Conservation (phyloP, 2,888 invertebrate genomes). For the Hypomecis atomaria region DNA sequence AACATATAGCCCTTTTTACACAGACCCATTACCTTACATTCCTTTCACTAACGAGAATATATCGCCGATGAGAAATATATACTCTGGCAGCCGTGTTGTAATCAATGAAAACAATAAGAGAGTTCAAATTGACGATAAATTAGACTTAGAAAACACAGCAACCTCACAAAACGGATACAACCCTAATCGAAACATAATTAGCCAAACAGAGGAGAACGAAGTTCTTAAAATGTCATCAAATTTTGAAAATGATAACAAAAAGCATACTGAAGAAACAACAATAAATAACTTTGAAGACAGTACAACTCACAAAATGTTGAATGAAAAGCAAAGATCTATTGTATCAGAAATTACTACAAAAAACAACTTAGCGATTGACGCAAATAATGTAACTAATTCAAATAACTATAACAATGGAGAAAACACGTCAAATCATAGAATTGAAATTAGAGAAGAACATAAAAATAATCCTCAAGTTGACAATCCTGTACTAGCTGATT, state of each 20-base stretch:
- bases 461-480: conserved; percentile 43
- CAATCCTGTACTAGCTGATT: conserved; percentile 63
- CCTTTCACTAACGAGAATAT: not conserved
- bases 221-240: conserved; percentile 2
- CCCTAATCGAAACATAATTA: conserved; percentile 2
- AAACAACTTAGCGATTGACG: not conserved
- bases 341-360: conserved; percentile 18
- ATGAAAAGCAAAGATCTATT: conserved; percentile 15
- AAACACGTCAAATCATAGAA: conserved; percentile 28
- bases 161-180: not conserved
- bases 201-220: not conserved
- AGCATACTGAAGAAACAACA: not conserved
- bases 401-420: conserved; percentile 17
- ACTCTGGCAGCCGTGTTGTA: not conserved
- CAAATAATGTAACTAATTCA: not conserved
- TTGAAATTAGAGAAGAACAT: conserved; percentile 36
- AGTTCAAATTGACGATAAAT: conserved; percentile 15
- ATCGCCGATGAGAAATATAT: not conserved
- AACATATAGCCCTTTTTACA: not conserved
- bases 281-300: conserved; percentile 6
- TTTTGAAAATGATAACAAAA: conserved; percentile 10
- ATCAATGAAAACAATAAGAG: not conserved
- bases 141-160: conserved; percentile 3
- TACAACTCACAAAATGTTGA: not conserved
- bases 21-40: conserved; percentile 1